Evolutionary conservation across 2,888 invertebrate species (phyloP), one percentile per base, ranked within the genome.

Genomic region (Apotomis betuletana): DNA sequence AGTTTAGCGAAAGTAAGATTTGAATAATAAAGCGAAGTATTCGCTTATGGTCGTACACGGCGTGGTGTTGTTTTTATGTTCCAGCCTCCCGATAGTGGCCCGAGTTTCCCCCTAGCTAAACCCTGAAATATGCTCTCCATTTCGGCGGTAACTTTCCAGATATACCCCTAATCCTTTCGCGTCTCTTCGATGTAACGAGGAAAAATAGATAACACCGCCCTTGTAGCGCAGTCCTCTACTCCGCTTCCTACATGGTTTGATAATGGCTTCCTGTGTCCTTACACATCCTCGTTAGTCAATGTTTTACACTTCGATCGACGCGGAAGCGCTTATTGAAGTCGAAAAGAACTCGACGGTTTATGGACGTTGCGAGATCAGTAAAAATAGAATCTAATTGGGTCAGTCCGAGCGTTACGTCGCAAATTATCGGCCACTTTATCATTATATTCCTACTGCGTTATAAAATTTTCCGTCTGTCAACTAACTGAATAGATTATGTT

Each of bases 251-350:
- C 83, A 88, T 85, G 89, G 85, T 90, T 90, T 87, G 90, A 90
- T 92, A 91, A 92, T 89, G 86, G 90, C 87, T 92, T 92, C 91
- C 92, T 87, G 85, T 84, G 87, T 89, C 88, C 89, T 91, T 84
- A 85, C 84, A 83, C 87, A 89, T 89, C 89, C 89, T 90, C 85
- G 82, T 84, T 83, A 82, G 85, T 85, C 84, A 86, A 88, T 88
- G 89, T 85, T 87, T 86, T 85, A 83, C 83, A 83, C 81, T 84
- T 83, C 78, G 75, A 81, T 81, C 77, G 80, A 87, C 79, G 79
- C 86, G 90, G 90, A 90, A 90, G 86, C 80, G 81, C 81, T 82
- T 77, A 79, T 79, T 85, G 80, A 82, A 84, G 80, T 83, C 78
- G 70, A 69, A 77, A 78, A 79, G 82, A 87, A 83, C 81, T 68